Evolutionary conservation across 2,113 vertebrate species (phyloP), one percentile per base, ranked within the genome.

Genomic region (Mola mola): DNA sequence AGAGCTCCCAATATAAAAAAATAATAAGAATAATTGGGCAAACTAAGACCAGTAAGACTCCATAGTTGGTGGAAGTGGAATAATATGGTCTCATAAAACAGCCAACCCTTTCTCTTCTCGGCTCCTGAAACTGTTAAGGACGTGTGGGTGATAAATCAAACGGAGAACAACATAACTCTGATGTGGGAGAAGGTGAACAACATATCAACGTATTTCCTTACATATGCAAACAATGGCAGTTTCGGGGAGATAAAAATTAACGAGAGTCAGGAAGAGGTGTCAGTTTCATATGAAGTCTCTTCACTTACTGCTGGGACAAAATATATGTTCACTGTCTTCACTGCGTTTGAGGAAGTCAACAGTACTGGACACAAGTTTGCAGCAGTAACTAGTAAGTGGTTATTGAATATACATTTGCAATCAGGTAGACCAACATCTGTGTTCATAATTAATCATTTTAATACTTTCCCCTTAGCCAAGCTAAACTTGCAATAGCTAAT

Each of bases 271-370:
- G 2, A 6, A 28, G 16, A 0, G 0, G 0, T n/a, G 52, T 13
- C 29, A 3, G 25, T 66, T 5, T 1, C 0, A 6, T 1, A 48
- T 8, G 20, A 17, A 13, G 67, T 82, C 5, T 2, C 19, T 22
- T 0, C 0, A 3, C 77, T 84, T 19, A 31, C 15, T 36, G 5
- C 62, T 42, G 70, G 63, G 20, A 69, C 15, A 4, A 28, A 8
- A 38, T 82, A 82, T 15, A 8, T n/a, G 3, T 82, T 82, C 40
- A 72, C 43, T 36, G 47, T 85, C 29, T 19, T 60, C 53, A 70
- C 69, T 48, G 34, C 34, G 16, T 31, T 11, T 29, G 3, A 24
- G 3, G 4, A 6, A 2, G 3, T 17, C 12, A 26, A 0, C 3
- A 82, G 76, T 56, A 28, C 2, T 11, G 79, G 81, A 40, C 2